Conservation (phyloP, 2,113 vertebrate genomes). For the Odobenus rosmarus region DNA sequence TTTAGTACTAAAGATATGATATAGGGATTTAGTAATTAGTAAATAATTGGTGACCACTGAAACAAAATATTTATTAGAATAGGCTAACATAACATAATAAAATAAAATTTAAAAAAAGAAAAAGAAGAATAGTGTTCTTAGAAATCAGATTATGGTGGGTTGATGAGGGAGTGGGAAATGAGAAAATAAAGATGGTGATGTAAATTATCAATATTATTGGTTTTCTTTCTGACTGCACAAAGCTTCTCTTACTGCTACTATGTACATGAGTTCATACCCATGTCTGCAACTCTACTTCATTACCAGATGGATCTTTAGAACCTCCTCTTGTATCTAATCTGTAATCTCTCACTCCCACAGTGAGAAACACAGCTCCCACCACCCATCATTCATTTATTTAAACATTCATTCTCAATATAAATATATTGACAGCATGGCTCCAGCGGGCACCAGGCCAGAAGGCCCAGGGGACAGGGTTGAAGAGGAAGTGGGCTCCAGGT, state of each 20-base stretch:
- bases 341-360: not conserved
- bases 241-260: not conserved
- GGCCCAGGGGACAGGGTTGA: not conserved
- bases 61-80: not conserved
- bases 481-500: not conserved
- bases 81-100: too few relatives aligned
- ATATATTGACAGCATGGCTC: not conserved
- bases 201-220: not conserved
- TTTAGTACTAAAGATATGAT: not conserved
- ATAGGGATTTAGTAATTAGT: not conserved
- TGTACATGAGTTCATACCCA: not conserved
- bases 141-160: not conserved
- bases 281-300: not conserved
- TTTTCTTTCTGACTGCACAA: not conserved
- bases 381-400: not conserved
- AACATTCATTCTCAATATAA: not conserved
- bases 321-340: not conserved
- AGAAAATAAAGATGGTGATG: not conserved
- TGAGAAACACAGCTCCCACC: not conserved
- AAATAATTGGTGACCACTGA: not conserved
- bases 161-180: not conserved
- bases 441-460: fast-evolving
- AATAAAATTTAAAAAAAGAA: too few relatives aligned
- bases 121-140: not conserved
- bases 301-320: not conserved